Percentiles rank a stretch among this genome's conserved stretches.
These are phyloP conservation scores for Bugula neritina DNA, from an alignment of 2,888 invertebrate genomes.

Conservation along the genomic window DNA sequence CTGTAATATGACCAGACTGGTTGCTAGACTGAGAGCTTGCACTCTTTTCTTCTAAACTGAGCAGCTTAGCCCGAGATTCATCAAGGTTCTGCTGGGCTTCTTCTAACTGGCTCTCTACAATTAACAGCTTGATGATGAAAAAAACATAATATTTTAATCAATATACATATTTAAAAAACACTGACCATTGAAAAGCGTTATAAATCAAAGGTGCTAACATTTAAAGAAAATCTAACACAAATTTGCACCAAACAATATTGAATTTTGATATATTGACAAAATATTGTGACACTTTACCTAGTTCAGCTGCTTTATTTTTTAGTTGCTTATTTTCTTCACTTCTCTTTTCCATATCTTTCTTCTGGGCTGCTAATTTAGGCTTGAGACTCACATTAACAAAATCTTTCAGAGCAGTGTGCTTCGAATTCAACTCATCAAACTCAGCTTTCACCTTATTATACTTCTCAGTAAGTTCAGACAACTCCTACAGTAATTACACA, in stretches of 20 bases:
- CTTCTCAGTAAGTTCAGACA: constrained; percentile 25
- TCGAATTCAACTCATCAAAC: not conserved
- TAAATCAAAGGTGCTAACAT: too few species aligned
- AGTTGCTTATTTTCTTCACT: constrained; percentile 58
- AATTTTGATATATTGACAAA: too few species aligned
- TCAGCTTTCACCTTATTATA: constrained; percentile 11
- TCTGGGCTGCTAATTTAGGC: constrained; percentile 31
- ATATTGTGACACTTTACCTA: constrained; percentile 1
- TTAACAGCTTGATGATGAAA: too few species aligned
- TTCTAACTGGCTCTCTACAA: constrained; percentile 32
- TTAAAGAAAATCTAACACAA: too few species aligned
- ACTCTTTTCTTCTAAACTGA: not conserved
- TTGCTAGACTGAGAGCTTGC: not conserved
- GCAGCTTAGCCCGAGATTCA: constrained; percentile 21
- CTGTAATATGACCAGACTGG: not conserved
- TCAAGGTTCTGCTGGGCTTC: constrained; percentile 42
- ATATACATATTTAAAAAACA: too few species aligned
- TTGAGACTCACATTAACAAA: not conserved
- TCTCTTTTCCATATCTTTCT: constrained; percentile 38
- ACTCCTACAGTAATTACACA: constrained; percentile 31
- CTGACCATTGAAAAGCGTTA: too few species aligned
- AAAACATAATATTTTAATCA: too few species aligned
- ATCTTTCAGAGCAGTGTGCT: constrained; percentile 31
- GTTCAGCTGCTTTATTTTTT: constrained; percentile 34
- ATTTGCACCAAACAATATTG: too few species aligned